Conservation (phyloP, 2,888 invertebrate genomes). For the Calameuta pallipes region DNA sequence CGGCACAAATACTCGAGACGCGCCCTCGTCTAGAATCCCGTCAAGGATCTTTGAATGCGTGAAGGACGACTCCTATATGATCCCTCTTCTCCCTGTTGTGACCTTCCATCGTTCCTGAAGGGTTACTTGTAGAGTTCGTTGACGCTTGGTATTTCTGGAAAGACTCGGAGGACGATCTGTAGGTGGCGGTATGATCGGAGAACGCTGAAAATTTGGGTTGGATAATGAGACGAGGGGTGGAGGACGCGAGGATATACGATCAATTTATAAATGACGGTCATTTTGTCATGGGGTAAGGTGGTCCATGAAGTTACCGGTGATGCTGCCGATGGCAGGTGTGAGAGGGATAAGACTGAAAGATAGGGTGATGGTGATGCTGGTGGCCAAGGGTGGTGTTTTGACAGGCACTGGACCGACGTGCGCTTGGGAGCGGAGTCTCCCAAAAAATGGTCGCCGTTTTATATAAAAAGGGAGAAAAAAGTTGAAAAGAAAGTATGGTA, state of each 20-base stretch:
- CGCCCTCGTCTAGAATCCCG: not conserved
- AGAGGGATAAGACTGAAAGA: not conserved
- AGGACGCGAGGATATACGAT: not conserved
- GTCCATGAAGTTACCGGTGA: not conserved
- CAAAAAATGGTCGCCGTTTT: slow-evolving; percentile 13
- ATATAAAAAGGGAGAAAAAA: slow-evolving; percentile 20
- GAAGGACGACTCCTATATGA: not conserved
- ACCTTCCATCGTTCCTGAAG: not conserved
- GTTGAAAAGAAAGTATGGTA: slow-evolving; percentile 6
- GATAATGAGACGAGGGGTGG: not conserved
- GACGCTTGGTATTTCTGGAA: not conserved
- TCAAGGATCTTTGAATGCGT: not conserved
- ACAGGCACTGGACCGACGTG: not conserved
- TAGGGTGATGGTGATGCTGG: not conserved
- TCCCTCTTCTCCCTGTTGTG: not conserved
- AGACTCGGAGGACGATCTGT: not conserved
- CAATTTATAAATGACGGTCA: slow-evolving; percentile 1
- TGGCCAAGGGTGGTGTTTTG: not conserved
- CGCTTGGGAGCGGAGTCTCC: not conserved
- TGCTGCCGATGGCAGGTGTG: not conserved
- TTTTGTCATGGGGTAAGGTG: not conserved
- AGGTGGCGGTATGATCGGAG: not conserved
- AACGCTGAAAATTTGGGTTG: not conserved
- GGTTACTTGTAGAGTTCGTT: not conserved
- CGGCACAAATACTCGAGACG: not conserved